Evolutionary conservation across 1,140 invertebrate genomes (phyloP).

Genomic region (Euschistus heros): DNA sequence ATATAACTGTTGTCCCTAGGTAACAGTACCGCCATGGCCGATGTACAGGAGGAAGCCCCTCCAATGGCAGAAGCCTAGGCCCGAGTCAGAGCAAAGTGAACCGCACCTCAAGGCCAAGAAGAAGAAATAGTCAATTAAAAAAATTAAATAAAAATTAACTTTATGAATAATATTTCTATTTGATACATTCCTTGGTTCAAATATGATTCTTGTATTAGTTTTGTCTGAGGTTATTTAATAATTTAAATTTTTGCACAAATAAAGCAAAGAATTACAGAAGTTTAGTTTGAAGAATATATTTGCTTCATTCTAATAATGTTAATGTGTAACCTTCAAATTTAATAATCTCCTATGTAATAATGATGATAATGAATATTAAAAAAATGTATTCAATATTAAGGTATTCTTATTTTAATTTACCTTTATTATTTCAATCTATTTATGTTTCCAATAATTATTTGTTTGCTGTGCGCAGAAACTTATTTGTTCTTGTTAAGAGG

Average conservation of each 20-base stretch:
- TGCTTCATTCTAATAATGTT: too few species aligned
- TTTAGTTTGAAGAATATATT: not conserved
- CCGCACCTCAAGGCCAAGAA: slow-evolving; percentile 28
- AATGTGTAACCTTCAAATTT: too few species aligned
- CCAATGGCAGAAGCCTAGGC: slow-evolving; percentile 76
- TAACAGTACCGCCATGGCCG: slow-evolving; percentile 86
- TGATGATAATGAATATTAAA: too few species aligned
- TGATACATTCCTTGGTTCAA: not conserved
- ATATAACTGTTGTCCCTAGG: too few species aligned
- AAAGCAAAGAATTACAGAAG: not conserved
- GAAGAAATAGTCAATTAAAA: slow-evolving; percentile 25
- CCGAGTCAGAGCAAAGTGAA: slow-evolving; percentile 30
- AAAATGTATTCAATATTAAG: too few species aligned
- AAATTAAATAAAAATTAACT: not conserved
- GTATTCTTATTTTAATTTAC: too few species aligned
- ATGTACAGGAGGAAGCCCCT: slow-evolving; percentile 79
- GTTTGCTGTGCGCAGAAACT: too few species aligned
- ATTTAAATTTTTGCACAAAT: not conserved
- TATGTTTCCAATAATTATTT: too few species aligned
- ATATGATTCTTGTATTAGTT: not conserved
- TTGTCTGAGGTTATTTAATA: not conserved
- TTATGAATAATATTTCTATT: not conserved
- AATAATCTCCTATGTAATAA: too few species aligned
- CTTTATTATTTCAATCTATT: too few species aligned
- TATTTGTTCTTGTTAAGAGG: too few species aligned